Conservation (phyloP, 2,888 invertebrate genomes). For the Ormyrus nitidulus region DNA sequence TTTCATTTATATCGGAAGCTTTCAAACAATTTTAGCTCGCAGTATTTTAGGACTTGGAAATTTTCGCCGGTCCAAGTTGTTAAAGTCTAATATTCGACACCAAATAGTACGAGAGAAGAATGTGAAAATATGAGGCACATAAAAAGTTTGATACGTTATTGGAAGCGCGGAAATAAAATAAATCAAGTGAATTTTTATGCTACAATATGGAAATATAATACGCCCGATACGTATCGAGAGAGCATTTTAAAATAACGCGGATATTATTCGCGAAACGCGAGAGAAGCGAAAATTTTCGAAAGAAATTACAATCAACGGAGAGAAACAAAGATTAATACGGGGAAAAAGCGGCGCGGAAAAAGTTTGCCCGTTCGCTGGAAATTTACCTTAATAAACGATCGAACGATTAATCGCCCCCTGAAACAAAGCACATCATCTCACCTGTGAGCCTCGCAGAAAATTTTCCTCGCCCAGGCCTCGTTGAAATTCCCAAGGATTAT, state of each 20-base stretch:
- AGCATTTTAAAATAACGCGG: background rate
- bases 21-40: too few relatives aligned
- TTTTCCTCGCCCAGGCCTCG: constrained; percentile 92
- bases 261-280: background rate
- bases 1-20: too few relatives aligned
- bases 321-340: too few relatives aligned
- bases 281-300: background rate
- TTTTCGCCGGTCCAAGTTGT: too few relatives aligned
- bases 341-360: background rate
- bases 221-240: too few relatives aligned
- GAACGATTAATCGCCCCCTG: constrained; percentile 40
- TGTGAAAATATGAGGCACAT: too few relatives aligned
- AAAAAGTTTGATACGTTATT: background rate
- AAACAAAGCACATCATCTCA: constrained; percentile 63
- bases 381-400: constrained; percentile 7
- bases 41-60: too few relatives aligned
- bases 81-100: too few relatives aligned
- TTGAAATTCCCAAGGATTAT: constrained; percentile 98
- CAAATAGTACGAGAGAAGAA: too few relatives aligned
- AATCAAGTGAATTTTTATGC: constrained; percentile 2
- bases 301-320: background rate
- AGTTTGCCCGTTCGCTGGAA: constrained; percentile 2
- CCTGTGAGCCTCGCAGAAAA: constrained; percentile 92
- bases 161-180: background rate
- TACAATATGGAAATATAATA: too few relatives aligned